Conservation (phyloP, 2,888 invertebrate species). For the Tachystola acroxantha region DNA sequence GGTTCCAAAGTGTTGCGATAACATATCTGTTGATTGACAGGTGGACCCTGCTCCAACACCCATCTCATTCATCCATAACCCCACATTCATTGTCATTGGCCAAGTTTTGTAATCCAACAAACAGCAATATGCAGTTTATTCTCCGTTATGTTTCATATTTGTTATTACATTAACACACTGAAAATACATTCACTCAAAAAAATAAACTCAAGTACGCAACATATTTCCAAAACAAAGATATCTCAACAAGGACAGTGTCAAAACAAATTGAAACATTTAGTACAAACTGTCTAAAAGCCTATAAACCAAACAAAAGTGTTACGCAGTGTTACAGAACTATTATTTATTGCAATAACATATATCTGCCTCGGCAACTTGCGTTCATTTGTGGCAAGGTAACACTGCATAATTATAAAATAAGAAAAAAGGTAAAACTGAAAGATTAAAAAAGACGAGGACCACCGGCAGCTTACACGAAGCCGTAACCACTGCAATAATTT, state of each 20-base stretch:
- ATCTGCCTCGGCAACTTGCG: too few species aligned
- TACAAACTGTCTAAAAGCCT: constrained; percentile 49
- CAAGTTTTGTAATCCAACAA: constrained; percentile 63
- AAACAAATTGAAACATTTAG: constrained; percentile 61
- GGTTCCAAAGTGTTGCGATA: too few species aligned
- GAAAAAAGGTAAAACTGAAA: too few species aligned
- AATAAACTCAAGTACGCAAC: constrained; percentile 31
- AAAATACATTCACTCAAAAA: constrained; percentile 38
- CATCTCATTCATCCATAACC: constrained; percentile 14
- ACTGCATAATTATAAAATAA: too few species aligned
- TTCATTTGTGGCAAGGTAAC: too few species aligned
- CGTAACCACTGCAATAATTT: too few species aligned
- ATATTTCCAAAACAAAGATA: constrained; percentile 29
- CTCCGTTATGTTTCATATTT: constrained; percentile 57
- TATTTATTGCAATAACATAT: background rate
- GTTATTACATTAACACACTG: constrained; percentile 50
- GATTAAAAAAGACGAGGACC: too few species aligned
- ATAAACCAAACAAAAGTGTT: constrained; percentile 37
- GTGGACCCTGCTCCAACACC: too few species aligned
- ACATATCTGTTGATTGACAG: too few species aligned
- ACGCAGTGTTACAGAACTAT: background rate
- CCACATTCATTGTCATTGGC: constrained; percentile 12
- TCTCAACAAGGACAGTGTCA: constrained; percentile 48
- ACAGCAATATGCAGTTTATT: constrained; percentile 53
- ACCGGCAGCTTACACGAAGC: too few species aligned